phyloP scores from a whole-genome alignment of 2,113 vertebrate genomes.

The Cyprinus carpio region DNA sequence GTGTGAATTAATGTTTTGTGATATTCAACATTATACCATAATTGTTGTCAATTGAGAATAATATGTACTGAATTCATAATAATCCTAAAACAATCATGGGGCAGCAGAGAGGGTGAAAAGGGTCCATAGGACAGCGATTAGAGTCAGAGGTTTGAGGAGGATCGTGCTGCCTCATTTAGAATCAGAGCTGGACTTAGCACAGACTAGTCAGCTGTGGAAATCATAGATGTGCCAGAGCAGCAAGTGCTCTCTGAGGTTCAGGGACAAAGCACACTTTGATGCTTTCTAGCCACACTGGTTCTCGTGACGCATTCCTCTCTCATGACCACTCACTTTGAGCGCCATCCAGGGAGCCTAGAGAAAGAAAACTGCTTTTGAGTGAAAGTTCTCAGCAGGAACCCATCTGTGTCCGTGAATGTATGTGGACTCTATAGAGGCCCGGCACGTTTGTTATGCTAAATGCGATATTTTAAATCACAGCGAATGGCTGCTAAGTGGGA shows the following conservation, averaged over 20 bases:
- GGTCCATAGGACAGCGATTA: slow-evolving; percentile 12
- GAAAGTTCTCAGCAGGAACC: slow-evolving; percentile 46
- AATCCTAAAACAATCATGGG: background rate
- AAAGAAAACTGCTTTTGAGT: slow-evolving; percentile 6
- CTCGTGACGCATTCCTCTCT: slow-evolving; percentile 29
- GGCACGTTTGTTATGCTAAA: slow-evolving; percentile 71
- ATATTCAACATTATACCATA: background rate
- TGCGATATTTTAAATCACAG: slow-evolving; percentile 69
- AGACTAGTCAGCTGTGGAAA: slow-evolving; percentile 59
- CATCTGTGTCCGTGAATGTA: slow-evolving; percentile 50
- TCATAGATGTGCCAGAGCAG: slow-evolving; percentile 56
- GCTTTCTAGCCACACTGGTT: slow-evolving; percentile 58
- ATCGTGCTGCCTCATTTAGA: slow-evolving; percentile 60
- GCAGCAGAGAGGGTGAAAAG: slow-evolving; percentile 5
- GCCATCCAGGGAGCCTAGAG: slow-evolving; percentile 52
- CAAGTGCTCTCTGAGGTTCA: slow-evolving; percentile 48
- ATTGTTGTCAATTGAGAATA: background rate
- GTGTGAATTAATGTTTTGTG: background rate
- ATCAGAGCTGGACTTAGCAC: slow-evolving; percentile 54
- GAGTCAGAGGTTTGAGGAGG: slow-evolving; percentile 46
- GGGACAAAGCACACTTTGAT: slow-evolving; percentile 63
- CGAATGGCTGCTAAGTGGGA: slow-evolving; percentile 62
- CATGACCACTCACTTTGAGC: background rate
- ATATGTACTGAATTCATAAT: background rate
- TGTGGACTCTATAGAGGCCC: slow-evolving; percentile 54